Base-by-base conservation (phyloP, 1,140 invertebrate genomes). In the Hydropsyche tenuis region DNA sequence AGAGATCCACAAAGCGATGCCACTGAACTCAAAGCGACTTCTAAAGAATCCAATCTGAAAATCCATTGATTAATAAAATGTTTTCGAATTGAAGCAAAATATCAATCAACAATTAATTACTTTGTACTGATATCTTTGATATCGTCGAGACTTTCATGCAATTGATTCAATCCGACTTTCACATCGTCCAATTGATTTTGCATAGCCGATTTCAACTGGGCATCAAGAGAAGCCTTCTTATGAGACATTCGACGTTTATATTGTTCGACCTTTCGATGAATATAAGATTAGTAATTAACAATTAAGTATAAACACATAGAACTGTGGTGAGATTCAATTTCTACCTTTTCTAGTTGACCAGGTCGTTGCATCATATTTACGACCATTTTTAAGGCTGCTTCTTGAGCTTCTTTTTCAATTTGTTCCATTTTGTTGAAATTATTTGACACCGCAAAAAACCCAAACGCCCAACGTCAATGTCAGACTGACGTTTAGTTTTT, bases 171-270 rank as follows among this genome's bases (percentile, higher is more conserved):
- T 0, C 97, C 97, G 11, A 95, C 93, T 78, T 93, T 89, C 0
- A 99, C 97, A 0, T 96, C 97, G 86, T 99, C 97, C 45, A 99
- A 83, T 84, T 99, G 97, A 79, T 95, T 96, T 85, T 99, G 97
- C 86, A 99, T 96, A 5, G 96, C 96, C n/a, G 96, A 98, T 85
- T 99, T 98, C 16, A 99, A 83, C 89, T 98, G 94, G 12, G 96
- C 95, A 85, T 99, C 97, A 23, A 98, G 95, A 5, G 97, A 97
- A 0, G 95, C 94, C 85, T 98, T 93, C 75, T 96, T 95, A 16
- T 93, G 85, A 11, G 87, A 87, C 72, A 94, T 92, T 79, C 92
- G 80, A 78, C 90, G 89, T 80, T 93, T 95, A 78, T 95, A 94
- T 80, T 96, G 94, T 79, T 97, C 95, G 2, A 94, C 88, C 87